Evolutionary conservation across 92 coral and sea anemone species (phyloP).

Genomic region (Pocillopora meandrina): DNA sequence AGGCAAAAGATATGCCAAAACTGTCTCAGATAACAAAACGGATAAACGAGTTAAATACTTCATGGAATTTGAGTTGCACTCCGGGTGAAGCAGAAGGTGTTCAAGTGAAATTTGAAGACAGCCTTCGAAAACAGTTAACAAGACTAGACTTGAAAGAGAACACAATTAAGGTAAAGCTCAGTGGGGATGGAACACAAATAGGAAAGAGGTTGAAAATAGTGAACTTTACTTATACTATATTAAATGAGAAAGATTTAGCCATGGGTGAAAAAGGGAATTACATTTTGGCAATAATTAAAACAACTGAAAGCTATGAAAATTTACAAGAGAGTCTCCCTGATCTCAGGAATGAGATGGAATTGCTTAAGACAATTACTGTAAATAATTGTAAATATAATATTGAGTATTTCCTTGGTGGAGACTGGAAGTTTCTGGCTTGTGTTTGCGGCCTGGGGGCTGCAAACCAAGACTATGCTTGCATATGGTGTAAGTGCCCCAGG

Average conservation of each 20-base stretch:
- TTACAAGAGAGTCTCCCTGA: constrained; percentile 47
- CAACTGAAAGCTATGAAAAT: constrained; percentile 45
- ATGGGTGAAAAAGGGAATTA: constrained; percentile 56
- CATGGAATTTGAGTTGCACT: constrained; percentile 42
- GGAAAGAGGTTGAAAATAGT: constrained; percentile 56
- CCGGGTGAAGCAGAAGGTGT: constrained; percentile 52
- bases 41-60: constrained; percentile 22
- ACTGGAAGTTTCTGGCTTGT: constrained; percentile 62
- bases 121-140: neutral
- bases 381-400: constrained; percentile 17
- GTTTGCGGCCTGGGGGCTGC: constrained; percentile 60
- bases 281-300: constrained; percentile 58
- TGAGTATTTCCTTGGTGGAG: constrained; percentile 61
- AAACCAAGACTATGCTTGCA: constrained; percentile 57
- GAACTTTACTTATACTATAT: constrained; percentile 51
- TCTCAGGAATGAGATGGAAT: constrained; percentile 36
- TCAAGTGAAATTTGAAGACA: constrained; percentile 43
- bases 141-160: neutral
- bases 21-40: constrained; percentile 26
- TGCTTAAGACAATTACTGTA: constrained; percentile 26
- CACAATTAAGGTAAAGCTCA: constrained; percentile 22
- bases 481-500: constrained; percentile 26
- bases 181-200: constrained; percentile 23
- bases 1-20: constrained; percentile 18
- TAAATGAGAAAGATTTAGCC: constrained; percentile 61